Conservation (phyloP, 2,888 invertebrate genomes). For the Drosophila picticornis region DNA sequence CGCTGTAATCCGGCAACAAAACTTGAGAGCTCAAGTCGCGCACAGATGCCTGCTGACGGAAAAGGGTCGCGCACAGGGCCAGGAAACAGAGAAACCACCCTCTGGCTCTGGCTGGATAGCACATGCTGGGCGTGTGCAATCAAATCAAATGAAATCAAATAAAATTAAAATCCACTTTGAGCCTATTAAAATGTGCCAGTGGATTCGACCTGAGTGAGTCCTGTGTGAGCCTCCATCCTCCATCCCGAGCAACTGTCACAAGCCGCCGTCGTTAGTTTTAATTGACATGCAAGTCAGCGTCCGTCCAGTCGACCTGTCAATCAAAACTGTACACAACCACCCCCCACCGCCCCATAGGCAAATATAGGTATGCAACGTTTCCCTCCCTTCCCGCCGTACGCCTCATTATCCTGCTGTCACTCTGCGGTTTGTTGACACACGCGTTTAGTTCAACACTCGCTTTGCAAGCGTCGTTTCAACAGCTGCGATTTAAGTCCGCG, state of each 20-base stretch:
- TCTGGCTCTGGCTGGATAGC: conserved; percentile 17
- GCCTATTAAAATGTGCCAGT: conserved; percentile 81
- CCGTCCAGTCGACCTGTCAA: conserved; percentile 84
- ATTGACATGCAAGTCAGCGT: conserved; percentile 84
- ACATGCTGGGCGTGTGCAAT: conserved; percentile 75
- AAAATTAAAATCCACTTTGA: conserved; percentile 85
- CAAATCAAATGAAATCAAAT: conserved; percentile 81
- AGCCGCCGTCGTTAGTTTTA: conserved; percentile 77
- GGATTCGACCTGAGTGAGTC: conserved; percentile 3
- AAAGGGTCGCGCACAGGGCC: conserved; percentile 47
- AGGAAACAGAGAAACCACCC: conserved; percentile 50
- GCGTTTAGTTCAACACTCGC: conserved; percentile 32
- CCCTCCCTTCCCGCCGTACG: conserved; percentile 14
- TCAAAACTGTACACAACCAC: conserved; percentile 69
- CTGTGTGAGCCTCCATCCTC: not conserved
- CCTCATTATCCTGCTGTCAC: conserved; percentile 64
- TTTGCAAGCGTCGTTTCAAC: conserved; percentile 12
- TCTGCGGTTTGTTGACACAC: conserved; percentile 76
- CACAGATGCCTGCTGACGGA: conserved; percentile 36
- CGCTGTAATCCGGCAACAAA: conserved; percentile 57
- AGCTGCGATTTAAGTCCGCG: conserved; percentile 28
- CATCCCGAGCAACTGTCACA: conserved; percentile 51
- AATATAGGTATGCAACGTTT: not conserved
- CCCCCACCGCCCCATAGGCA: conserved; percentile 21
- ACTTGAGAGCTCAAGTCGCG: conserved; percentile 66